A percentile compares a stretch with the other conserved stretches of the same genome.
Conservation (phyloP, 2,888 invertebrate genomes). For the Phoronis australis region DNA sequence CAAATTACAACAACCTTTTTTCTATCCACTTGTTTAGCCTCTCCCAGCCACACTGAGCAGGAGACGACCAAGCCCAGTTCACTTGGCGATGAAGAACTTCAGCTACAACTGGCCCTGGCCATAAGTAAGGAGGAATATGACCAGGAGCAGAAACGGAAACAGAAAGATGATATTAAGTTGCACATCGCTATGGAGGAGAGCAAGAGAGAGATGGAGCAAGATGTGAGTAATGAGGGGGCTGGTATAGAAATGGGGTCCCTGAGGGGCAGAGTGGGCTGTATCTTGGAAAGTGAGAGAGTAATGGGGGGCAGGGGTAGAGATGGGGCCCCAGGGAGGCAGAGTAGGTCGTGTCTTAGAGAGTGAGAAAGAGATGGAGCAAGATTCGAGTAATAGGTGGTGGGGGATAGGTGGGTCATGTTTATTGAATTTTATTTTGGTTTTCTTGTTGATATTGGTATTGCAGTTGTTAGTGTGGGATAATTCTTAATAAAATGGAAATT, state of each 20-base stretch:
- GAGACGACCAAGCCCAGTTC: slow-evolving; percentile 94
- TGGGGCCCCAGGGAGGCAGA: no score
- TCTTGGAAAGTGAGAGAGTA: background rate
- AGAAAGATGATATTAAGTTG: slow-evolving; percentile 92
- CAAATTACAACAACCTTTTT: no score
- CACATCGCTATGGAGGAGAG: slow-evolving; percentile 93
- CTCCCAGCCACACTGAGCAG: slow-evolving; percentile 68
- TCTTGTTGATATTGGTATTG: no score
- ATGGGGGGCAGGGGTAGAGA: background rate
- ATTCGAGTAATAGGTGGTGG: no score
- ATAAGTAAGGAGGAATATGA: slow-evolving; percentile 99
- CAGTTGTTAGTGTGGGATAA: no score
- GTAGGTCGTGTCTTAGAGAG: no score
- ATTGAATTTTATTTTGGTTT: no score
- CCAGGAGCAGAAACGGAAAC: slow-evolving; percentile 85
- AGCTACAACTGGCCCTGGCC: slow-evolving; percentile 93
- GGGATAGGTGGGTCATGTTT: no score
- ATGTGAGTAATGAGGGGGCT: slow-evolving; percentile 54
- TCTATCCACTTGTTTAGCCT: no score
- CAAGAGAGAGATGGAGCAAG: slow-evolving; percentile 34
- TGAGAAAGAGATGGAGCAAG: no score
- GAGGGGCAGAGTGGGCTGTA: background rate
- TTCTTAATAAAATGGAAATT: no score
- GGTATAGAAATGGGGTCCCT: slow-evolving; percentile 30
- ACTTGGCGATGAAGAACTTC: slow-evolving; percentile 95